Evolutionary conservation across 2,888 invertebrate species (phyloP).

Genomic region (Acrocyrtus sp.): DNA sequence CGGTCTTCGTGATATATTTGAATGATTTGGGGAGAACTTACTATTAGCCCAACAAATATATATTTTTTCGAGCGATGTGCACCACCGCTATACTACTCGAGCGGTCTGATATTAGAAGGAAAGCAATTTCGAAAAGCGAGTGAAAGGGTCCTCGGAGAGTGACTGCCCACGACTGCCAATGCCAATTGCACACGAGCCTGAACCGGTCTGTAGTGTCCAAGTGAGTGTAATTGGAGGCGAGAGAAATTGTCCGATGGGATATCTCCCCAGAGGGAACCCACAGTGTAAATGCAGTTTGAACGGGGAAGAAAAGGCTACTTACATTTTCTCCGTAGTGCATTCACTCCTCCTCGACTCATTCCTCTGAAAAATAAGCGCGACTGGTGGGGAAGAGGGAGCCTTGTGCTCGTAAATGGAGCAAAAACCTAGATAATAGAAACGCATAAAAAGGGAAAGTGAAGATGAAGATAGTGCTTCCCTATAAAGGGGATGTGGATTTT

Average conservation of each 20-base stretch:
- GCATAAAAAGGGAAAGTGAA: constrained; percentile 8
- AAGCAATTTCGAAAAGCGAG: constrained; percentile 22
- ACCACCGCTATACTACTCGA: too few species aligned
- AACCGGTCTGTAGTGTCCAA: constrained; percentile 38
- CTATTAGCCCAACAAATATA: too few species aligned
- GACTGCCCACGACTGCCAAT: constrained; percentile 42
- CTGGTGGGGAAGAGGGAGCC: not conserved
- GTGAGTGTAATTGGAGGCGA: constrained; percentile 52
- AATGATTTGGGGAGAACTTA: too few species aligned
- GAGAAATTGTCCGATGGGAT: constrained; percentile 47
- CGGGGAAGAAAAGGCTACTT: constrained; percentile 9
- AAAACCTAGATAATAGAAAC: not conserved
- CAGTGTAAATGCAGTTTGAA: constrained; percentile 29
- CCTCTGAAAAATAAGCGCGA: not conserved
- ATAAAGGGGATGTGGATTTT: constrained; percentile 41
- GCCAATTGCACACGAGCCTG: too few species aligned
- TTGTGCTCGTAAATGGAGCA: not conserved
- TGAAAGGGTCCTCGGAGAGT: constrained; percentile 46
- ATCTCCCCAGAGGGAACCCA: constrained; percentile 29
- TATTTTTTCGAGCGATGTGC: too few species aligned
- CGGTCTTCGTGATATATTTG: too few species aligned
- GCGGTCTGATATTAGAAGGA: not conserved
- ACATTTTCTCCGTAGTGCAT: too few species aligned
- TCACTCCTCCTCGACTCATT: too few species aligned
- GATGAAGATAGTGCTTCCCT: constrained; percentile 19